Evolutionary conservation across 1,140 invertebrate species (phyloP), one percentile per base, ranked within the genome.

Genomic region (Chelonus insularis): DNA sequence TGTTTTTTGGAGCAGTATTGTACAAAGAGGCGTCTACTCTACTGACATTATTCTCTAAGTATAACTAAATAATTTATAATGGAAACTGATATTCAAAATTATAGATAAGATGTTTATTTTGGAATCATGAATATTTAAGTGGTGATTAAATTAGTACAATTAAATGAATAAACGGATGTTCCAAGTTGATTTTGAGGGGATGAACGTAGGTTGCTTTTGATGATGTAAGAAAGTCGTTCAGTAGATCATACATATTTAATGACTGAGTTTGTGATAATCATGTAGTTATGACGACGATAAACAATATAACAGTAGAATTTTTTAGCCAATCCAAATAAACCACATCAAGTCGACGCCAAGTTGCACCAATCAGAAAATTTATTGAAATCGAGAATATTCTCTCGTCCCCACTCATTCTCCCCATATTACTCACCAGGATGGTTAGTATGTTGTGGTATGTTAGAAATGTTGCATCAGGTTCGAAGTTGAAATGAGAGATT

Each of bases 381-480:
- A 2, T 11, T 8, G 9, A 23, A 9, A 3, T n/a, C 45, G 1
- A 25, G 45, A 48, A 25, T 48, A 12, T 48, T 48, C 45, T 32
- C 12, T 32, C 14, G 6, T 34, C 16, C 12, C 12, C 12, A n/a
- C 11, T 34, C 4, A 16, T 45, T 14, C 14, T 4, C 14, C n/a
- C 29, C 48, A 51, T 4, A 2, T 5, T 3, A n/a, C n/a, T n/a
- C n/a, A n/a, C n/a, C n/a, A n/a, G n/a, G n/a, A n/a, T n/a, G n/a
- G n/a, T 29, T 9, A 48, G 43, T 32, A 37, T 58, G 14, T 29
- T 36, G 43, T 12, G 48, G 56, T 34, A 21, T 25, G 43, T 21
- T 9, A 11, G n/a, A 14, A 6, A 32, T 23, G 43, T 58, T 58
- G 43, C 56, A 48, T 58, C 56, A 58, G 52, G 21, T 11, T 11